phyloP scores from a whole-genome alignment of 2,113 vertebrate species.

The Protomyctophum bolini region DNA sequence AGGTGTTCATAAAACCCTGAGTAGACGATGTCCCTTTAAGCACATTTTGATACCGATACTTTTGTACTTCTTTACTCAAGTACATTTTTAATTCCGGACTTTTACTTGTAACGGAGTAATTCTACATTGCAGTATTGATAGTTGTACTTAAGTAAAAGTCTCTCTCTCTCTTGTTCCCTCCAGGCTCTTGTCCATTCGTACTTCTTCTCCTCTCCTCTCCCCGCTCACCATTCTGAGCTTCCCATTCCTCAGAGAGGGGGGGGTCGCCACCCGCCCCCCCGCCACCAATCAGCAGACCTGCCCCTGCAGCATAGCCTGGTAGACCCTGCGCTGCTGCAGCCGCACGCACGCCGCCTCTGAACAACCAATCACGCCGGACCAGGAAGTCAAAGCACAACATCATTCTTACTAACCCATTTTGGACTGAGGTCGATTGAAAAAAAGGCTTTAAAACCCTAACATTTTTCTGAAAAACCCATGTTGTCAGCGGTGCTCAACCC shows the following conservation, averaged over 20 bases:
- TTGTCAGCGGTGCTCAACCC: no score
- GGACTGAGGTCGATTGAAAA: no score
- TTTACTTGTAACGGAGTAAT: neutral
- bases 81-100: no score
- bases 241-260: constrained; percentile 84
- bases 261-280: constrained; percentile 52
- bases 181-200: constrained; percentile 89
- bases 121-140: neutral
- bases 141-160: neutral
- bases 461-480: no score
- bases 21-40: no score
- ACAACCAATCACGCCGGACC: no score
- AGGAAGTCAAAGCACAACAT: no score
- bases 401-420: no score
- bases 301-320: constrained; percentile 82
- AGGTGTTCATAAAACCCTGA: no score
- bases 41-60: no score
- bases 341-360: constrained; percentile 63
- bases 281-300: constrained; percentile 78
- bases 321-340: constrained; percentile 75
- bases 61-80: no score
- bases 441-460: no score
- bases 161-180: neutral
- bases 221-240: constrained; percentile 88
- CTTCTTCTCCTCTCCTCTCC: constrained; percentile 87